phyloP scores from a whole-genome alignment of 2,797 vertebrate genomes.

The Euthynnus affinis region DNA sequence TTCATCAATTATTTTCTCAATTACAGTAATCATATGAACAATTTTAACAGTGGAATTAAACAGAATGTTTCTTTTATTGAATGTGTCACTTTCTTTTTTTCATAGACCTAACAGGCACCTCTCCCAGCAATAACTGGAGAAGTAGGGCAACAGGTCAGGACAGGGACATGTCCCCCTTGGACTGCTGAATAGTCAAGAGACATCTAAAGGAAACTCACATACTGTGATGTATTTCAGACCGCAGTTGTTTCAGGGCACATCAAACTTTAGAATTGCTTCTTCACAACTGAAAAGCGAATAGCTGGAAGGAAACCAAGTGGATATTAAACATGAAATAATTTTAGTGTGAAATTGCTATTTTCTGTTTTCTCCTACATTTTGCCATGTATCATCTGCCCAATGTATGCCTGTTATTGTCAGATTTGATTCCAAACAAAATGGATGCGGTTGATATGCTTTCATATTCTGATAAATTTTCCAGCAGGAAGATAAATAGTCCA shows the following conservation, averaged over 20 bases:
- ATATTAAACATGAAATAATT: slow-evolving; percentile 80
- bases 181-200: background rate
- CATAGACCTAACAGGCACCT: background rate
- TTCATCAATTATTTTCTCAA: background rate
- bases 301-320: slow-evolving; percentile 66
- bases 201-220: background rate
- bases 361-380: slow-evolving; percentile 57
- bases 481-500: slow-evolving; percentile 84
- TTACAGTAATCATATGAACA: background rate
- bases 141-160: background rate
- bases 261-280: slow-evolving; percentile 60
- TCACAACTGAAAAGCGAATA: slow-evolving; percentile 55
- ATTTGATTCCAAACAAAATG: slow-evolving; percentile 78
- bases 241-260: slow-evolving; percentile 61
- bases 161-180: background rate
- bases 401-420: slow-evolving; percentile 69
- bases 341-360: slow-evolving; percentile 71
- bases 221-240: slow-evolving; percentile 53
- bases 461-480: slow-evolving; percentile 78
- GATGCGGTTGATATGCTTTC: slow-evolving; percentile 76
- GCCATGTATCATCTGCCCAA: slow-evolving; percentile 70
- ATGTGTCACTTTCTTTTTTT: background rate
- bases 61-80: background rate
- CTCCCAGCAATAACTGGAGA: background rate
- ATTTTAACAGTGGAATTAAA: background rate